A percentile compares a stretch with the other conserved stretches of the same genome.
phyloP scores from a whole-genome alignment of 2,113 vertebrate genomes.

The Bagarius yarrelli region DNA sequence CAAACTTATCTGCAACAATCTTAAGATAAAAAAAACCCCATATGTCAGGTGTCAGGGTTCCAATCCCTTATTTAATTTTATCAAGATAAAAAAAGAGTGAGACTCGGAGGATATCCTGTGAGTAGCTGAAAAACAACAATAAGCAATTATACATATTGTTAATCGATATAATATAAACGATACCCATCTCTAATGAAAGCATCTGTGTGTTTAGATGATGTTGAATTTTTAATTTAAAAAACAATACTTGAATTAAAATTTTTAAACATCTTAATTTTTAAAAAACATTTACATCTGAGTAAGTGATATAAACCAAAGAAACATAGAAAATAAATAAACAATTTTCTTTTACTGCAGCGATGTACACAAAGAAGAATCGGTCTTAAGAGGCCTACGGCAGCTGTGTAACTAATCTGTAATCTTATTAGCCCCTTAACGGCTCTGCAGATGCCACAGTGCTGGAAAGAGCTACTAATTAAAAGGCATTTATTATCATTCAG shows the following conservation, averaged over 20 bases:
- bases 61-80: slow-evolving; percentile 35
- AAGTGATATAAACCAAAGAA: too few species aligned
- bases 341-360: too few species aligned
- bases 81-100: slow-evolving; percentile 35
- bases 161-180: too few species aligned
- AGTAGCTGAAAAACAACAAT: neutral
- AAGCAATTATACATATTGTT: too few species aligned
- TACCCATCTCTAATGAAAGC: too few species aligned
- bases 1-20: neutral
- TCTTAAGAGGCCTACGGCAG: neutral
- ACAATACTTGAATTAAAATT: too few species aligned
- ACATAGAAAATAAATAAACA: too few species aligned
- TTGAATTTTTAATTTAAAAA: too few species aligned
- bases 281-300: too few species aligned
- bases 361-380: neutral
- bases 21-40: neutral
- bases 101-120: slow-evolving; percentile 18
- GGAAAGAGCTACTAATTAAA: slow-evolving; percentile 26
- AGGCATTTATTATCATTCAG: slow-evolving; percentile 26
- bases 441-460: slow-evolving; percentile 4
- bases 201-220: too few species aligned
- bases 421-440: slow-evolving; percentile 4
- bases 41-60: slow-evolving; percentile 33
- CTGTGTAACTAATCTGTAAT: slow-evolving; percentile 32
- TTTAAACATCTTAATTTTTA: too few species aligned